These are phyloP conservation scores for Camelus dromedarius DNA, from an alignment of 2,113 vertebrate species.

Conservation along the genomic window DNA sequence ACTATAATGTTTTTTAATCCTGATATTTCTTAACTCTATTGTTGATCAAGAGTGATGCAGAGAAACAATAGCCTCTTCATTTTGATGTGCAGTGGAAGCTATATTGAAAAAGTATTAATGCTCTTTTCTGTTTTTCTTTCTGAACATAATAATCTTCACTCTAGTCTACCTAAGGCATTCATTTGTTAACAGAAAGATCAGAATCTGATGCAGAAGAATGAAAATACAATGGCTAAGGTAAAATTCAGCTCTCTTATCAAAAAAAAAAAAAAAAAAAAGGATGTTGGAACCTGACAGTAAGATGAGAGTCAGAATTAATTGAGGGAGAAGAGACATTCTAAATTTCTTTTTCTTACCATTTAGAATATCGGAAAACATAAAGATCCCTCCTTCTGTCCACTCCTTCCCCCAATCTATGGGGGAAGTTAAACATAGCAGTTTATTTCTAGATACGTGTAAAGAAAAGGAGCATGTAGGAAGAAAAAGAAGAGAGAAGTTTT, in stretches of 20 bases:
- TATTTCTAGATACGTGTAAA: background rate
- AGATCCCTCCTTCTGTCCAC: background rate
- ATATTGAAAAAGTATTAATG: background rate
- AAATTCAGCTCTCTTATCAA: background rate
- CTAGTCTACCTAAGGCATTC: background rate
- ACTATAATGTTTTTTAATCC: background rate
- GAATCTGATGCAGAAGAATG: background rate
- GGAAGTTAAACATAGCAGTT: background rate
- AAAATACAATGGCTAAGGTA: constrained; percentile 1
- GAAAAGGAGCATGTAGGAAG: background rate
- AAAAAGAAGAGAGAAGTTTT: background rate
- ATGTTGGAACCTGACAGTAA: background rate
- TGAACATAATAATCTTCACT: background rate
- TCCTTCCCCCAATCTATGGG: background rate
- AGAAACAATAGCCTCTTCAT: background rate
- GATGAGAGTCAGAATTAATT: background rate
- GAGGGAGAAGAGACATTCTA: background rate
- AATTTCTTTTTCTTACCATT: background rate
- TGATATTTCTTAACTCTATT: background rate
- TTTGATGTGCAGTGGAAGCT: background rate
- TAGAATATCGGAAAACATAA: background rate
- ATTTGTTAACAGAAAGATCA: background rate
- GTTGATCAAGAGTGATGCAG: background rate
- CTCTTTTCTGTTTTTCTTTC: constrained; percentile 5
- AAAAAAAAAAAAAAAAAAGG: background rate